Conservation (phyloP, 2,888 invertebrate genomes). For the Caenorhabditis zanzibari region DNA sequence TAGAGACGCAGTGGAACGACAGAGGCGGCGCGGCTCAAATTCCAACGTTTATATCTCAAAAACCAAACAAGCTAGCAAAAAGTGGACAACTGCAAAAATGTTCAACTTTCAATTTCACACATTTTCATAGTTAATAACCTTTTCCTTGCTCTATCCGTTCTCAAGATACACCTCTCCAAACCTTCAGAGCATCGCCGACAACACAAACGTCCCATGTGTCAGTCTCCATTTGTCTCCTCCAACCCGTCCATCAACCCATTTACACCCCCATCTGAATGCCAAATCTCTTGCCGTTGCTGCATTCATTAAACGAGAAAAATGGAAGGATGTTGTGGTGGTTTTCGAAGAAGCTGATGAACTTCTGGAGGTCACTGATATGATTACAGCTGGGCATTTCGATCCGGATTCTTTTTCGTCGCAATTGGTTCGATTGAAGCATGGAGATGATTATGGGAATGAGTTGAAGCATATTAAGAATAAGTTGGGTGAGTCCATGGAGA, state of each 20-base stretch:
- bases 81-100: too few relatives aligned
- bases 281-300: conserved; percentile 63
- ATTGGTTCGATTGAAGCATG: conserved; percentile 59
- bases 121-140: too few relatives aligned
- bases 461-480: conserved; percentile 67
- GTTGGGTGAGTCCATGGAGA: conserved; percentile 54
- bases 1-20: too few relatives aligned
- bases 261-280: conserved; percentile 60
- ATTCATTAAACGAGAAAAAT: conserved; percentile 63
- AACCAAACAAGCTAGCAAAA: too few relatives aligned
- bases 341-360: conserved; percentile 62
- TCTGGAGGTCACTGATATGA: conserved; percentile 62
- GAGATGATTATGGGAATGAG: conserved; percentile 61
- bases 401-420: conserved; percentile 60
- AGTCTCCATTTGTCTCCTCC: conserved; percentile 49
- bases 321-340: conserved; percentile 66
- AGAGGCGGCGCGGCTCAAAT: neutral
- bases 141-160: too few relatives aligned
- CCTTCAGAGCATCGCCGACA: conserved; percentile 51
- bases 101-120: too few relatives aligned
- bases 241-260: conserved; percentile 50
- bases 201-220: conserved; percentile 56
- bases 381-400: conserved; percentile 66
- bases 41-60: neutral
- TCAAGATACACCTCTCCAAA: too few relatives aligned